Conservation (phyloP, 2,113 vertebrate species). For the Empidonax traillii region DNA sequence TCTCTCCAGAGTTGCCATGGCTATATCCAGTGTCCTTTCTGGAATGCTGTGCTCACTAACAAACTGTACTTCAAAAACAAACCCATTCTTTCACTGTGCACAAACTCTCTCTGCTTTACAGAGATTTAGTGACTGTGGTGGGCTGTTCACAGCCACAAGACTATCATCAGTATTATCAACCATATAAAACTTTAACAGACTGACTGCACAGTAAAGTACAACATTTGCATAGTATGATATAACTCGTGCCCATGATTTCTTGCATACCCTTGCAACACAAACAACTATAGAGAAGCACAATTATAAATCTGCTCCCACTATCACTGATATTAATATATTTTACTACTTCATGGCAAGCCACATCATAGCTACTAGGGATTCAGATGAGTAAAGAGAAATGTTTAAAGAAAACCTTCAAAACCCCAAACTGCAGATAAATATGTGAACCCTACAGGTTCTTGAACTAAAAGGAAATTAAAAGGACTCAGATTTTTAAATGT, state of each 20-base stretch:
- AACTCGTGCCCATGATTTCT: neutral
- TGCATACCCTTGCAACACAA: neutral
- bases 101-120: neutral
- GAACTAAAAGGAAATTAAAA: neutral
- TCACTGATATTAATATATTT: neutral
- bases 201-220: neutral
- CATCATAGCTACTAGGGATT: neutral
- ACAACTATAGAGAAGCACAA: neutral
- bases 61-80: neutral
- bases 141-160: neutral
- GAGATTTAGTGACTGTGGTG: neutral
- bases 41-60: neutral
- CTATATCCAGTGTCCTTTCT: neutral
- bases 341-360: neutral
- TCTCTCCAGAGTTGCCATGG: neutral
- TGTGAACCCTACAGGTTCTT: neutral
- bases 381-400: neutral
- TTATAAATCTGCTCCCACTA: neutral
- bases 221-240: neutral
- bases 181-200: neutral
- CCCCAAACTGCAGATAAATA: neutral
- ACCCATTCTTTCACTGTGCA: neutral
- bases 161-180: neutral
- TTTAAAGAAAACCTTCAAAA: neutral
- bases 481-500: rapidly evolving